Evolutionary conservation across 2,888 invertebrate genomes (phyloP), one percentile per base, ranked within the genome.

Genomic region (Chelonus formosanus): DNA sequence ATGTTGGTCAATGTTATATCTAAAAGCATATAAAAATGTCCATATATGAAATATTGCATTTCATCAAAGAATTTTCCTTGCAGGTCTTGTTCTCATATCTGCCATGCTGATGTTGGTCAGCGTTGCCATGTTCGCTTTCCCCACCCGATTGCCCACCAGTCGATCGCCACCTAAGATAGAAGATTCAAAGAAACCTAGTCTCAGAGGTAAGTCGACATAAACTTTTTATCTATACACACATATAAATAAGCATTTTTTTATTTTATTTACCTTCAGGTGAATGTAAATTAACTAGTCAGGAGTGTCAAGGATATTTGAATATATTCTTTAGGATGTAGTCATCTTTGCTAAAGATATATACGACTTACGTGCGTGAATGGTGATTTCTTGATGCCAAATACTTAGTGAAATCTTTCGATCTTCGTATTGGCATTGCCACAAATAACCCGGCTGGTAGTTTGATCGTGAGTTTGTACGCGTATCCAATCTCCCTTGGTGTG

Each of bases 111-210:
- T 96, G 82, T 75, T 96, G 65, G 91, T 95, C 64, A 92, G 96
- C 1, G 85, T 92, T 61, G 91, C 94, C 63, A 95, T 98, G 93
- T 95, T 95, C 85, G 93, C 93, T 73, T 97, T 97, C 84, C 96
- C 96, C 67, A 90, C 91, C 71, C 89, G 92, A 80, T 87, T 96
- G 81, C 89, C 89, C 50, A 87, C 87, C 63, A 86, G 86, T 68
- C 82, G 84, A 64, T 74, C 73, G 5, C 75, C 76, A 7, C 72
- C 76, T 5, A 80, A 78, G 73, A 74, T 81, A 5, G 80, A 84
- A 44, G 84, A 84, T 43, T 83, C 87, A 52, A 85, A 86, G 72
- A 88, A 88, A 62, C 88, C 91, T 2, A 86, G 89, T 74, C 86
- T 91, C 65, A 89, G 87, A 88, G 91, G 91, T 91, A 70, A 78